Base-by-base conservation (phyloP, 2,113 vertebrate genomes). In the Proterorhinus semilunaris region DNA sequence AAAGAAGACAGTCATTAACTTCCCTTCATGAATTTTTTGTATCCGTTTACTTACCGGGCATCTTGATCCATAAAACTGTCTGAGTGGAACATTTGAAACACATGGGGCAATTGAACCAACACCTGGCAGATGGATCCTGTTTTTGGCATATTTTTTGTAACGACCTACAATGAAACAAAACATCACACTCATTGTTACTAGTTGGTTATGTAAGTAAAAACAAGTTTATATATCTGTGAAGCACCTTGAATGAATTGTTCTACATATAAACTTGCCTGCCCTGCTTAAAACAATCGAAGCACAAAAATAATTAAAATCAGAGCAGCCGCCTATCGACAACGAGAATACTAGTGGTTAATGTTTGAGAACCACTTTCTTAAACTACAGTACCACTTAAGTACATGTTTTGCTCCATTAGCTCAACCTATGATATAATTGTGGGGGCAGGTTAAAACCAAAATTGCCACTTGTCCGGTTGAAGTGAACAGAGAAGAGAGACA, bases 71-170 rank as follows among this genome's bases (percentile, higher is more conserved):
- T 76, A 13, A 93, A 80, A 74, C 80, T 95, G 79, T 94, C 90
- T 0, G 90, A 89, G 51, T 93, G 88, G 50, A 99, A 89, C 77
- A 94, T 94, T 85, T 96, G 96, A 74, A 99, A 98, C 49, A 98
- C 94, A 0, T 99, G 98, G 10, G 98, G 98, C 72, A 99, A 92
- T 88, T 99, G 97, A 57, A 96, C 94, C 72, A 96, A 73, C 58
- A 99, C 93, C 0, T 94, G 98, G 80, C 94, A 95, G 81, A 99
- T 98, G 74, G 95, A 96, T 12, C 96, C 96, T 0, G 83, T 91
- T 81, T 90, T 82, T 0, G 94, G 95, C 55, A 94, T 62, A 0
- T 94, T 97, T 86, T 94, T 96, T 53, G 93, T 57, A 0, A 92
- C 82, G 79, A 98, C 89, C 98, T 99, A 85, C 0, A 55, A 72